These are phyloP conservation scores for Epinephelus fuscoguttatus DNA, from an alignment of 2,113 vertebrate genomes.

Conservation along the genomic window DNA sequence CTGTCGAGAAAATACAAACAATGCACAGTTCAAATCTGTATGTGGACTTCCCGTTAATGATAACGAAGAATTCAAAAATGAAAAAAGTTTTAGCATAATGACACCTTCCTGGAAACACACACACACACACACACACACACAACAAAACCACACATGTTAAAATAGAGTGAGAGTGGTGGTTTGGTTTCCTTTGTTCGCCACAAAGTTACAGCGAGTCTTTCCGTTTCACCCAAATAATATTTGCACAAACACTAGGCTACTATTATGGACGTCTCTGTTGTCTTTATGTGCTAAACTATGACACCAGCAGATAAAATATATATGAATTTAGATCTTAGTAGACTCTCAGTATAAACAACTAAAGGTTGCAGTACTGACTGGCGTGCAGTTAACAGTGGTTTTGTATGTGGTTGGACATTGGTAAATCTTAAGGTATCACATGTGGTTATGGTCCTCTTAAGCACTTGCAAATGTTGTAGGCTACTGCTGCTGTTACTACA, in stretches of 20 bases:
- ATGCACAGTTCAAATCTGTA: too few species aligned
- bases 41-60: too few species aligned
- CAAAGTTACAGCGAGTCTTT: neutral
- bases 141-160: too few species aligned
- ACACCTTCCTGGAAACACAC: neutral
- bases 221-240: neutral
- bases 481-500: too few species aligned
- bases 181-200: conserved; percentile 1
- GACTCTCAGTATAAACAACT: neutral
- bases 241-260: neutral
- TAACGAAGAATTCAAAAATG: neutral
- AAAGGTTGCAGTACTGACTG: neutral
- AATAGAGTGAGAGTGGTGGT: neutral
- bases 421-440: neutral
- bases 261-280: neutral
- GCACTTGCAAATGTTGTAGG: too few species aligned
- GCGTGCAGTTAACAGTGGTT: neutral
- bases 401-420: neutral
- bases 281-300: neutral
- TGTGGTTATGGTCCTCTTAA: neutral
- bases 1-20: too few species aligned
- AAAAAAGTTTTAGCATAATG: neutral
- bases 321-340: neutral
- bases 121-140: too few species aligned
- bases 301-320: neutral